A percentile compares a stretch with the other conserved stretches of the same genome.
phyloP scores from a whole-genome alignment of 2,888 invertebrate species.

The Ophion obscuratus region DNA sequence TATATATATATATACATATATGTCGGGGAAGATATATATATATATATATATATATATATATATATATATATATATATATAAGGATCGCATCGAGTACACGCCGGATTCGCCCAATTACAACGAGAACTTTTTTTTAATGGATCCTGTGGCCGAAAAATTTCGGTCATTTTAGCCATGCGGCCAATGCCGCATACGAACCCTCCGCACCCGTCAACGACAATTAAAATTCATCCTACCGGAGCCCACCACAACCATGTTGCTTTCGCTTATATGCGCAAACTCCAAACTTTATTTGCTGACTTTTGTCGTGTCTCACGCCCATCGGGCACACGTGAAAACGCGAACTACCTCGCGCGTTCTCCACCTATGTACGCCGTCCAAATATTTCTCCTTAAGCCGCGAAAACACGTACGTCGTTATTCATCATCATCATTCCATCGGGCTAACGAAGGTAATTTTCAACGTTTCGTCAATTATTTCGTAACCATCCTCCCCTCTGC shows the following conservation, averaged over 20 bases:
- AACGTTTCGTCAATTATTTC: slow-evolving; percentile 13
- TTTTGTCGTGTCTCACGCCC: slow-evolving; percentile 20
- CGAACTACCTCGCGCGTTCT: slow-evolving; percentile 67
- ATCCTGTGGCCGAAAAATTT: slow-evolving; percentile 76
- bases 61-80: slow-evolving; percentile 1
- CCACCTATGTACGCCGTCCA: slow-evolving; percentile 69
- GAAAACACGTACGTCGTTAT: slow-evolving; percentile 1
- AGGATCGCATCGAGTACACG: slow-evolving; percentile 24
- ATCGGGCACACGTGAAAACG: slow-evolving; percentile 13
- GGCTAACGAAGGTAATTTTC: slow-evolving; percentile 41
- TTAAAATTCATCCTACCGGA: slow-evolving; percentile 79
- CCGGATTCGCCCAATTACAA: slow-evolving; percentile 74
- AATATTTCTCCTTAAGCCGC: slow-evolving; percentile 20
- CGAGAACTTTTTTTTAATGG: slow-evolving; percentile 76
- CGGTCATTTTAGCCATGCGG: slow-evolving; percentile 77
- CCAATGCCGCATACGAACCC: slow-evolving; percentile 68
- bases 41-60: too few species aligned
- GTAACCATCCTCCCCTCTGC: slow-evolving; percentile 12
- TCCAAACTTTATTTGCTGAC: slow-evolving; percentile 7
- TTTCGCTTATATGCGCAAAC: neutral
- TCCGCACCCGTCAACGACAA: slow-evolving; percentile 72
- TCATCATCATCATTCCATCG: slow-evolving; percentile 12
- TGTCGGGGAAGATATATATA: too few species aligned
- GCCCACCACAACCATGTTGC: neutral
- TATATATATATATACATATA: neutral